Conservation (phyloP, 2,888 invertebrate genomes). For the Drosophila leonis region DNA sequence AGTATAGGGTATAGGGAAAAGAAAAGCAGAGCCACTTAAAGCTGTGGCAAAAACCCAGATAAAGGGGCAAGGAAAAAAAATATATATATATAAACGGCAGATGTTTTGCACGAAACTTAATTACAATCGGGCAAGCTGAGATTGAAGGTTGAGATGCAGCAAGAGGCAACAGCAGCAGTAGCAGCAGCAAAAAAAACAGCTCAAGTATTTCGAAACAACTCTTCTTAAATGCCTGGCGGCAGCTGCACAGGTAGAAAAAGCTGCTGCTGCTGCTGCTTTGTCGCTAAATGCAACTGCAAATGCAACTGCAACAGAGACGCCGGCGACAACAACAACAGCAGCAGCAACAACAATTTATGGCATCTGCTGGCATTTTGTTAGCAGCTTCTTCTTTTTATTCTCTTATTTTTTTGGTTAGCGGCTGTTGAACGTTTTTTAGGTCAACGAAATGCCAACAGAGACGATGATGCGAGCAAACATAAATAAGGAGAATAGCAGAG, state of each 20-base stretch:
- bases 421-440: conserved; percentile 78
- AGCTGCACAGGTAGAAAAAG: conserved; percentile 54
- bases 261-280: conserved; percentile 20
- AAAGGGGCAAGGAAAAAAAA: conserved; percentile 17
- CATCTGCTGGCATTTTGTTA: conserved; percentile 71
- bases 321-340: conserved; percentile 36
- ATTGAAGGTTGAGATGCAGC: conserved; percentile 67
- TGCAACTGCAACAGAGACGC: conserved; percentile 30
- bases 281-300: conserved; percentile 46
- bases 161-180: background rate
- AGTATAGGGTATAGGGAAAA: background rate
- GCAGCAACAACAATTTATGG: conserved; percentile 69
- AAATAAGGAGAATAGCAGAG: conserved; percentile 45
- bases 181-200: conserved; percentile 1
- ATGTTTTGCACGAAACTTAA: conserved; percentile 77
- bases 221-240: conserved; percentile 50
- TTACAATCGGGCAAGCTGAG: conserved; percentile 70
- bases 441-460: conserved; percentile 78
- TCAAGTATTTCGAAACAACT: conserved; percentile 29
- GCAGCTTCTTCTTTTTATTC: conserved; percentile 24
- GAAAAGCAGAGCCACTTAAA: conserved; percentile 59
- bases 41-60: conserved; percentile 43
- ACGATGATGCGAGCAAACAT: conserved; percentile 76
- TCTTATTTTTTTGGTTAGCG: conserved; percentile 58
- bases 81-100: conserved; percentile 56